Conservation (phyloP, 2,888 invertebrate species). For the Xestobium rufovillosum region DNA sequence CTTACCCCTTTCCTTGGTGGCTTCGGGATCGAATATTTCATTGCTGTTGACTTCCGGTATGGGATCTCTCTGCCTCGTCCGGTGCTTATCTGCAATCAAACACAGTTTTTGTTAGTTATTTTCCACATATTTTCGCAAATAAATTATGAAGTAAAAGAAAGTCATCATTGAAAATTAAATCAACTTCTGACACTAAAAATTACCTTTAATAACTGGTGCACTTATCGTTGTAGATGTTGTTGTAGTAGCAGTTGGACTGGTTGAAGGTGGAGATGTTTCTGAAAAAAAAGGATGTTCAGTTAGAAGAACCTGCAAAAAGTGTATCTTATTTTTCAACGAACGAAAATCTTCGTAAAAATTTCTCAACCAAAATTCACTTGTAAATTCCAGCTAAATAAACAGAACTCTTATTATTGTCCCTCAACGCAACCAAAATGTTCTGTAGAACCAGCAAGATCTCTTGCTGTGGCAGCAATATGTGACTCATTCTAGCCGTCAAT, state of each 20-base stretch:
- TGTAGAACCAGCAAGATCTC: no score
- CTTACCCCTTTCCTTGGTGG: slow-evolving; percentile 35
- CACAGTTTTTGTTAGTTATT: no score
- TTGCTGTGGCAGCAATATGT: no score
- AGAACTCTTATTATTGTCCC: no score
- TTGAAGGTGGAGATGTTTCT: slow-evolving; percentile 37
- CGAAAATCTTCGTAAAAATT: no score
- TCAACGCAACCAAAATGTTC: no score
- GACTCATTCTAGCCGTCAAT: no score
- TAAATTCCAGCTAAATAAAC: no score
- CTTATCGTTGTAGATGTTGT: slow-evolving; percentile 25
- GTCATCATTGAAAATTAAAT: background rate
- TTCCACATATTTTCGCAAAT: no score
- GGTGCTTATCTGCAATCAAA: slow-evolving; percentile 29
- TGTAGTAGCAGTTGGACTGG: slow-evolving; percentile 29
- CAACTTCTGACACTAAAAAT: slow-evolving; percentile 6
- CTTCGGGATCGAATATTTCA: slow-evolving; percentile 35
- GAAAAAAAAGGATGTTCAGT: slow-evolving; percentile 24
- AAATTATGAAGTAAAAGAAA: slow-evolving; percentile 7
- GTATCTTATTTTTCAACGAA: no score
- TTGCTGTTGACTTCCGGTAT: slow-evolving; percentile 31
- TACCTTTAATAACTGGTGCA: slow-evolving; percentile 30
- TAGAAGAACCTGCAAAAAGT: no score
- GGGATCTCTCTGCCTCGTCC: slow-evolving; percentile 30
- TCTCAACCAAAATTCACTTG: no score